Conservation (phyloP, 2,888 invertebrate genomes). For the Pantelozetes paolii region DNA sequence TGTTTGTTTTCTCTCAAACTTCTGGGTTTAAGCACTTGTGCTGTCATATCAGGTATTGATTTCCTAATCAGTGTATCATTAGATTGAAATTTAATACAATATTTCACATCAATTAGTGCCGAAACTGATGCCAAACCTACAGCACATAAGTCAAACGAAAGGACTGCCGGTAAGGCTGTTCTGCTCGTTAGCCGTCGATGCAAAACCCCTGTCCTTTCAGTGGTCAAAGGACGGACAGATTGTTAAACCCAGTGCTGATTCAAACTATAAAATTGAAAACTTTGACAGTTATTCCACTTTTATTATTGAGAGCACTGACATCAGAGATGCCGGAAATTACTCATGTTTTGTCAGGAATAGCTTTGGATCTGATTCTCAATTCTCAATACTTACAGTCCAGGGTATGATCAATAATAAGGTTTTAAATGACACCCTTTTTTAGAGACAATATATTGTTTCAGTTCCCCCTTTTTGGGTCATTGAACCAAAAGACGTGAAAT, state of each 20-base stretch:
- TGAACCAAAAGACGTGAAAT: conserved; percentile 42
- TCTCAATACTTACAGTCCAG: conserved; percentile 3
- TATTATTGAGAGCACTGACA: conserved; percentile 39
- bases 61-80: not conserved
- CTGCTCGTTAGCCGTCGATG: not conserved
- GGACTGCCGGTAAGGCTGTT: not conserved
- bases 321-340: conserved; percentile 45
- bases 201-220: conserved; percentile 27
- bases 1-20: not conserved
- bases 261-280: not conserved
- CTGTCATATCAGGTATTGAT: no score
- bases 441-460: not conserved
- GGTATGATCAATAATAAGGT: conserved; percentile 1
- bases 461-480: conserved; percentile 44
- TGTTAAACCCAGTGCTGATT: not conserved
- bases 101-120: not conserved
- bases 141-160: not conserved
- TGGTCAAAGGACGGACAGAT: conserved; percentile 40
- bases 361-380: conserved; percentile 26
- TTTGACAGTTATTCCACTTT: conserved; percentile 40
- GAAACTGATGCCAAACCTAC: not conserved
- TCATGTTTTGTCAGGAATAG: conserved; percentile 44
- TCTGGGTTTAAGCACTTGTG: no score
- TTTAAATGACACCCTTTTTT: not conserved
- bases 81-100: not conserved